Evolutionary conservation across 2,888 invertebrate species (phyloP).

Genomic region (Zhengitettix transpicula): DNA sequence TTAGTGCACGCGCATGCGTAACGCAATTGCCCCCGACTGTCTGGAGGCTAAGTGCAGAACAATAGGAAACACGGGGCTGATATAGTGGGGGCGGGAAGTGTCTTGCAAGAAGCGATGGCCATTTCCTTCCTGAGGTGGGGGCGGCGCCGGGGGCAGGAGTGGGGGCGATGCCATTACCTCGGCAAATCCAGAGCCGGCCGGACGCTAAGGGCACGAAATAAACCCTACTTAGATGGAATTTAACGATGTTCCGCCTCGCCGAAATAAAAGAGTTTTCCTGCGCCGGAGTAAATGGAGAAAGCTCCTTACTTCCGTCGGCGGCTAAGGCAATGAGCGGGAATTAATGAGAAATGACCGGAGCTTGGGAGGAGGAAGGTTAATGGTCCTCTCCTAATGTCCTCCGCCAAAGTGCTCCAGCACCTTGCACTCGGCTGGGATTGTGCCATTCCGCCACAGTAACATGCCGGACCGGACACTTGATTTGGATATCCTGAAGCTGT

Average conservation of each 20-base stretch:
- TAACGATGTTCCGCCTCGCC: constrained; percentile 12
- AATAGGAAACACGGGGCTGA: neutral
- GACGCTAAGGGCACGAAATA: constrained; percentile 12
- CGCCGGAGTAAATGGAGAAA: constrained; percentile 12
- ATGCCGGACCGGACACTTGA: too few species aligned
- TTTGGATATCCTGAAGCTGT: too few species aligned
- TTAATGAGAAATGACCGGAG: constrained; percentile 7
- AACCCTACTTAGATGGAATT: constrained; percentile 15
- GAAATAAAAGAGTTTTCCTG: constrained; percentile 13
- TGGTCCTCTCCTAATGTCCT: too few species aligned
- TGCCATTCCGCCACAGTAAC: too few species aligned
- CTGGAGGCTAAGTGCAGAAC: too few species aligned
- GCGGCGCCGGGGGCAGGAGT: neutral
- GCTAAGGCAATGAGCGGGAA: constrained; percentile 1
- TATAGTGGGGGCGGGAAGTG: neutral
- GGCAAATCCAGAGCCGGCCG: constrained; percentile 12
- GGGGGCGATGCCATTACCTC: constrained; percentile 12
- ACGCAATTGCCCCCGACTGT: too few species aligned
- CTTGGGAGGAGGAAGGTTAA: neutral
- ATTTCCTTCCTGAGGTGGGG: constrained; percentile 8
- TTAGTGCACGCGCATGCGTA: too few species aligned
- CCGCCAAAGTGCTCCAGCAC: too few species aligned
- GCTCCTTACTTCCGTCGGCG: constrained; percentile 11
- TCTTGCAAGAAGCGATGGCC: constrained; percentile 7
- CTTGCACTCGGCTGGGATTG: too few species aligned